These are phyloP conservation scores for Cheracebus regulus DNA, from an alignment of 2,797 vertebrate genomes.

Conservation along the genomic window DNA sequence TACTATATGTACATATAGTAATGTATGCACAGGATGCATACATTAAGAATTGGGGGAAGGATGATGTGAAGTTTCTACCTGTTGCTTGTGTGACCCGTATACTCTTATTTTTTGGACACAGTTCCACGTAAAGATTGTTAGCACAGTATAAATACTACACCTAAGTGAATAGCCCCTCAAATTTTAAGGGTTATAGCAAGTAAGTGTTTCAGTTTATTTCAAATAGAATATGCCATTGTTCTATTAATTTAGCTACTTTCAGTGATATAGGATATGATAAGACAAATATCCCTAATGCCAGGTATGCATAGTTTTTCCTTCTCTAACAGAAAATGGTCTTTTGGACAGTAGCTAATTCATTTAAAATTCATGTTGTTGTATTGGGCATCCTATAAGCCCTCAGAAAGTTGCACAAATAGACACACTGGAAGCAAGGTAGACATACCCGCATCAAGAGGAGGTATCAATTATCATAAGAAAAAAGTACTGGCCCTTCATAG, in stretches of 20 bases:
- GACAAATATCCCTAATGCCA: neutral
- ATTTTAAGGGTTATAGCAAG: neutral
- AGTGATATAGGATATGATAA: neutral
- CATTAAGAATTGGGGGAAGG: neutral
- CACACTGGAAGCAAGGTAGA: neutral
- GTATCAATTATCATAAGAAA: neutral
- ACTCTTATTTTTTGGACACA: neutral
- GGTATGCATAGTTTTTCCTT: neutral
- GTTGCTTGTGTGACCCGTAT: neutral
- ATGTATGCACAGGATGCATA: no score
- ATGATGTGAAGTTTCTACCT: neutral
- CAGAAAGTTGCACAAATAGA: neutral
- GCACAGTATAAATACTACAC: neutral
- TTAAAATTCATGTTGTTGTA: neutral
- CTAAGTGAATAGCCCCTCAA: neutral
- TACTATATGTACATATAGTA: no score
- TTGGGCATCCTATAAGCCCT: neutral
- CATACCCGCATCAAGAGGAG: neutral
- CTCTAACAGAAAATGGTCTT: neutral
- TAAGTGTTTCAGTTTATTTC: neutral
- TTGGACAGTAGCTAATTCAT: neutral
- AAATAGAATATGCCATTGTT: neutral
- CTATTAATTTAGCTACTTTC: neutral
- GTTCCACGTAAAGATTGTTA: neutral
- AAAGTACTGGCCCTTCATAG: neutral